These are phyloP conservation scores for Chironomus riparius DNA, from an alignment of 2,888 invertebrate species.

Conservation along the genomic window DNA sequence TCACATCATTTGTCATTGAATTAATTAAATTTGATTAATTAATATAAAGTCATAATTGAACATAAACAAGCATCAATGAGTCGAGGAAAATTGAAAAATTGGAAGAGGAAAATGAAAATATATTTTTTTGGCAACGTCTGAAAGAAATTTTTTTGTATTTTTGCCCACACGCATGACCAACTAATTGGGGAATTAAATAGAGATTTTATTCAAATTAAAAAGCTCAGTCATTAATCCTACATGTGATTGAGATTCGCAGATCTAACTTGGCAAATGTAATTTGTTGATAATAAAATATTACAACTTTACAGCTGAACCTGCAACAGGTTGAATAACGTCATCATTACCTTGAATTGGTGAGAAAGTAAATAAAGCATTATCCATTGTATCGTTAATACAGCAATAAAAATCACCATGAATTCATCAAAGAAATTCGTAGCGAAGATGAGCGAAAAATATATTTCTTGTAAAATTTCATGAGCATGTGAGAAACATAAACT, in stretches of 20 bases:
- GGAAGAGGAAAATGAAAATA: not conserved
- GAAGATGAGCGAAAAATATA: not conserved
- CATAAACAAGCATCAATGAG: not conserved
- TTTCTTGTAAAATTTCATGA: not conserved
- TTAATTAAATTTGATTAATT: not conserved
- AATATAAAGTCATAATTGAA: not conserved
- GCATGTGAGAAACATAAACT: constrained; percentile 3
- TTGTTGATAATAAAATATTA: too few relatives aligned
- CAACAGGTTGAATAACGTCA: too few relatives aligned
- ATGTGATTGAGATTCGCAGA: too few relatives aligned
- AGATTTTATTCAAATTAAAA: too few relatives aligned
- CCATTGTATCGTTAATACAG: not conserved
- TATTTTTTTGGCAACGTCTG: not conserved
- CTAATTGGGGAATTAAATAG: not conserved
- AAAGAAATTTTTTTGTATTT: not conserved
- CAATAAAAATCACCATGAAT: not conserved
- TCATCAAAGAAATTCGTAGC: not conserved
- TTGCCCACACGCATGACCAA: not conserved
- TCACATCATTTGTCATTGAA: not conserved
- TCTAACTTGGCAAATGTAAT: too few relatives aligned
- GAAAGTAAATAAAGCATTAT: not conserved
- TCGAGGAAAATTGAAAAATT: not conserved
- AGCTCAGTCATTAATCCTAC: too few relatives aligned
- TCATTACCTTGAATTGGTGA: not conserved
- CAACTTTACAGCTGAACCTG: too few relatives aligned